phyloP scores from a whole-genome alignment of 37 sponge, comb jelly and placozoan genomes.

The Agelas oroides region DNA sequence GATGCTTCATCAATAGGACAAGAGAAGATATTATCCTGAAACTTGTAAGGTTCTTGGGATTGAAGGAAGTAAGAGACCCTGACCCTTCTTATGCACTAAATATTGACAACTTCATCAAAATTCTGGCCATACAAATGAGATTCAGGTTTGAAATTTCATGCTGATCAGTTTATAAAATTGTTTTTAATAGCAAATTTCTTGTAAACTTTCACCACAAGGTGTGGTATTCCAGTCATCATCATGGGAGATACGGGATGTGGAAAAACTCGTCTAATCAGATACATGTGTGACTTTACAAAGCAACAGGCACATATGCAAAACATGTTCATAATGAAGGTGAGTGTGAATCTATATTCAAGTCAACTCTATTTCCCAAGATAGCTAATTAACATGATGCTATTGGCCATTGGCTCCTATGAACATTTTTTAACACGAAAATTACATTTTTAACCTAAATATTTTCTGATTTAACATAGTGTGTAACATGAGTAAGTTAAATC shows the following conservation, averaged over 20 bases:
- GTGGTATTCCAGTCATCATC: conserved; percentile 89
- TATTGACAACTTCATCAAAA: conserved; percentile 71
- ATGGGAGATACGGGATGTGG: conserved; percentile 99
- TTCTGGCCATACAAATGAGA: conserved; percentile 85
- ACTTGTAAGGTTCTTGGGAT: no score
- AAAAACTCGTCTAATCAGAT: conserved; percentile 53
- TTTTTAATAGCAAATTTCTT: neutral
- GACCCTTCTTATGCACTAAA: conserved; percentile 72
- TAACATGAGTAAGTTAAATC: no score
- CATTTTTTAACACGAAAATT: no score
- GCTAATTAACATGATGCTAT: no score
- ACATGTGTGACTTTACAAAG: conserved; percentile 28
- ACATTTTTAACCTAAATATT: no score
- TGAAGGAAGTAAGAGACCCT: conserved; percentile 41
- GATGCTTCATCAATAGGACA: no score
- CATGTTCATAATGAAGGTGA: conserved; percentile 57
- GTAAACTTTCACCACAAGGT: conserved; percentile 31
- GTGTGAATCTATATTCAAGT: neutral
- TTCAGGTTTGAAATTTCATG: conserved; percentile 58
- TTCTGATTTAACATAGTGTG: no score
- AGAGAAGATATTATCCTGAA: no score
- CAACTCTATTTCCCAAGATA: neutral
- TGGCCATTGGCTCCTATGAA: no score
- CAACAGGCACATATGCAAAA: neutral
- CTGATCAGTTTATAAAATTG: neutral